Conservation (phyloP, 2,797 vertebrate species). For the Typhlichthys subterraneus region DNA sequence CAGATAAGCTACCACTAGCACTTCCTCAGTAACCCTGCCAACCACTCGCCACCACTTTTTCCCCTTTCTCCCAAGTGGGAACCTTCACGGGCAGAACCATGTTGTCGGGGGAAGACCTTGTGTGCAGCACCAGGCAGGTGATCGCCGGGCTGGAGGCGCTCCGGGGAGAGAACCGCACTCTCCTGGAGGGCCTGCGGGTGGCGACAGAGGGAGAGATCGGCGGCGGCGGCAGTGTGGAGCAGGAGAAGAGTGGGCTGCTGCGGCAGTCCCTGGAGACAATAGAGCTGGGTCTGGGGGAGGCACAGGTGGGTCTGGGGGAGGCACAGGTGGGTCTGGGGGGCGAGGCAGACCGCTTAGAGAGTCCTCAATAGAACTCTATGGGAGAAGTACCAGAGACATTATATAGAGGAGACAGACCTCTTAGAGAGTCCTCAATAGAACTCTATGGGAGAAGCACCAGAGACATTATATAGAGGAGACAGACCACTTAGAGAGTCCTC, state of each 20-base stretch:
- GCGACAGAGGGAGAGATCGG: slow-evolving; percentile 34
- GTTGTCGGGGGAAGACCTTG: slow-evolving; percentile 79
- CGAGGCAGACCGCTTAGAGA: too few relatives aligned
- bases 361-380: too few relatives aligned
- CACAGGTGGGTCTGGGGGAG: slow-evolving; percentile 74
- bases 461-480: too few relatives aligned
- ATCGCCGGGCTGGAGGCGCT: slow-evolving; percentile 80
- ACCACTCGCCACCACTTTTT: too few relatives aligned
- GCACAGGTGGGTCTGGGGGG: slow-evolving; percentile 65
- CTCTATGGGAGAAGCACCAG: too few relatives aligned
- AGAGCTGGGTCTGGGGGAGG: slow-evolving; percentile 81
- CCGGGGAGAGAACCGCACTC: slow-evolving; percentile 72
- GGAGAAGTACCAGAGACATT: too few relatives aligned
- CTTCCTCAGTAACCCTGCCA: too few relatives aligned
- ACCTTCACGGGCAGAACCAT: slow-evolving; percentile 48
- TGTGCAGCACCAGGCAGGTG: slow-evolving; percentile 80
- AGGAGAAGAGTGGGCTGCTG: slow-evolving; percentile 78
- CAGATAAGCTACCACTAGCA: too few relatives aligned
- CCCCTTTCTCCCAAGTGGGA: background rate
- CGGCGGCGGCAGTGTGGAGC: slow-evolving; percentile 65
- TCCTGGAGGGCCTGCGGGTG: slow-evolving; percentile 76
- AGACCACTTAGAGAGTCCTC: too few relatives aligned
- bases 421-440: too few relatives aligned
- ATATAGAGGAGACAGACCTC: too few relatives aligned
- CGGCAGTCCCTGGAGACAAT: slow-evolving; percentile 79